phyloP scores from a whole-genome alignment of 2,113 vertebrate species.

The Chitala chitala region DNA sequence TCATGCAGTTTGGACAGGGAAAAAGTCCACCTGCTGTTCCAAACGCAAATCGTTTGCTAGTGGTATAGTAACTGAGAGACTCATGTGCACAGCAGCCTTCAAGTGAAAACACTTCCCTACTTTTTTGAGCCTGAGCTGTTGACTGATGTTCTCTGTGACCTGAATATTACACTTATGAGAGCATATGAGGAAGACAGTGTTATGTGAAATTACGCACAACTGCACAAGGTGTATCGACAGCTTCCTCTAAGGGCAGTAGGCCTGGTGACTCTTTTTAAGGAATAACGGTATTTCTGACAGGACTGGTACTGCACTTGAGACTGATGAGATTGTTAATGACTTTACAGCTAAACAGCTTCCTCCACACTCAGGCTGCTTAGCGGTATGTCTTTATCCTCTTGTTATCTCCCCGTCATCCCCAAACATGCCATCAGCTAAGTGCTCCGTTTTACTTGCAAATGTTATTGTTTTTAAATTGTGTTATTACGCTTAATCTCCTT shows the following conservation, averaged over 20 bases:
- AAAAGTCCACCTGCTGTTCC: neutral
- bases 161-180: too few relatives aligned
- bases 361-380: conserved; percentile 33
- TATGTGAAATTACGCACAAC: too few relatives aligned
- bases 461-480: conserved; percentile 47
- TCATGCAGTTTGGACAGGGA: neutral
- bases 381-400: conserved; percentile 23
- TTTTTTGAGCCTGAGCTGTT: neutral
- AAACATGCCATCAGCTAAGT: conserved; percentile 31
- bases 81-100: neutral
- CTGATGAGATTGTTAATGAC: conserved; percentile 27
- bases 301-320: conserved; percentile 2
- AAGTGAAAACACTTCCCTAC: too few relatives aligned
- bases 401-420: conserved; percentile 32
- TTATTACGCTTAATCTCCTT: conserved; percentile 43
- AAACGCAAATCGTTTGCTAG: too few relatives aligned
- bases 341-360: conserved; percentile 28
- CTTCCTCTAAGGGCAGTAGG: neutral
- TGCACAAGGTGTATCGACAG: too few relatives aligned
- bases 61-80: neutral
- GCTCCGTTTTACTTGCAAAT: conserved; percentile 33
- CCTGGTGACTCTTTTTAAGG: neutral
- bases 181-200: too few relatives aligned
- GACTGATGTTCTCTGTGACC: neutral
- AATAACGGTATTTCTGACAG: conserved; percentile 1